phyloP scores from a whole-genome alignment of 2,888 invertebrate genomes.

The Pseudococcus jackbeardsleyi region DNA sequence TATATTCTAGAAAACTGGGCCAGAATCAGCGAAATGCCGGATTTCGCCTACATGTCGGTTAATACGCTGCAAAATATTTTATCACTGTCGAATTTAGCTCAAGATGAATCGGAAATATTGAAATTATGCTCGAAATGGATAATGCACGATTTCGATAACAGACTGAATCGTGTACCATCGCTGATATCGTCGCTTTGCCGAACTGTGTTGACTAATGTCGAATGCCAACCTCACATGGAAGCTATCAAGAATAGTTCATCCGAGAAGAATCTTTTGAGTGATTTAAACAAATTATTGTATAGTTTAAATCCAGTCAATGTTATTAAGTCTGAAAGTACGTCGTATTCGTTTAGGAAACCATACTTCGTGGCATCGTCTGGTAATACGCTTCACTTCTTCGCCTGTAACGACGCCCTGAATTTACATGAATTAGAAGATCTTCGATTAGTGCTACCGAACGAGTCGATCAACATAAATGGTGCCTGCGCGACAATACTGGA shows the following conservation, averaged over 20 bases:
- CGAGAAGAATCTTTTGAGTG: background rate
- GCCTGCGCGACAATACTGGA: background rate
- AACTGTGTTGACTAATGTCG: background rate
- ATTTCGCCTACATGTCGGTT: background rate
- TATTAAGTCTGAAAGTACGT: background rate
- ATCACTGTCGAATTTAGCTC: background rate
- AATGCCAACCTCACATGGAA: background rate
- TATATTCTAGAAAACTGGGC: conserved; percentile 12
- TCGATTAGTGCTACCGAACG: background rate
- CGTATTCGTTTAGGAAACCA: conserved; percentile 1
- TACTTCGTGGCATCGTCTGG: background rate
- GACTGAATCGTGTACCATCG: background rate
- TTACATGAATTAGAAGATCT: background rate
- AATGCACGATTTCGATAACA: background rate
- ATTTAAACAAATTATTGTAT: background rate
- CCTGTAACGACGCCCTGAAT: background rate
- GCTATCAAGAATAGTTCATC: background rate
- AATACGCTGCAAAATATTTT: background rate
- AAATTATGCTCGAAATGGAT: conserved; percentile 28
- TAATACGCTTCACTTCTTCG: background rate
- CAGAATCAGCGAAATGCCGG: background rate
- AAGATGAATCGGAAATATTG: background rate
- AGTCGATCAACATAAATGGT: background rate
- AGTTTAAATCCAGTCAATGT: background rate
- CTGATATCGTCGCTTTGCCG: background rate